phyloP scores from a whole-genome alignment of 1,140 invertebrate genomes.

The Carposina sasakii region DNA sequence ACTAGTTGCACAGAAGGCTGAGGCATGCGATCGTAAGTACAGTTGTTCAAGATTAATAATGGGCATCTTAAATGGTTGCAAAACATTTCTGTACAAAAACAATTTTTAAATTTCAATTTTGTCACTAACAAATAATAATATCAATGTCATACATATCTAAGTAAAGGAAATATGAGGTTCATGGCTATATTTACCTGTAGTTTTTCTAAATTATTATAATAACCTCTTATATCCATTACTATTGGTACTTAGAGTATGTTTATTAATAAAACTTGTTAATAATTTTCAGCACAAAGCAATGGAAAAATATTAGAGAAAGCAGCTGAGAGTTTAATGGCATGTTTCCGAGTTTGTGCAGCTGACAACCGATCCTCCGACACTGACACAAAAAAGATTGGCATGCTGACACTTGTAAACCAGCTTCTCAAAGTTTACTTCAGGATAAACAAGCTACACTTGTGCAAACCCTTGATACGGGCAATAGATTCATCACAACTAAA shows the following conservation, averaged over 20 bases:
- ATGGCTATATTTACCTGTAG: too few relatives aligned
- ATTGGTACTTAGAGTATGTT: background rate
- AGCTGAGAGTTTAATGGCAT: conserved; percentile 93
- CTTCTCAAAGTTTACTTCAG: conserved; percentile 98
- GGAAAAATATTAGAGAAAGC: conserved; percentile 89
- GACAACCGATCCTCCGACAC: conserved; percentile 90
- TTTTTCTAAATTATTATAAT: too few relatives aligned
- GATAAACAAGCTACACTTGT: conserved; percentile 97
- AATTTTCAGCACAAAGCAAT: conserved; percentile 55
- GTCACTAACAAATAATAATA: too few relatives aligned
- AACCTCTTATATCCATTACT: background rate
- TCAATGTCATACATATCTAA: too few relatives aligned
- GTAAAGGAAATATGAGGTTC: too few relatives aligned
- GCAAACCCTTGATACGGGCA: conserved; percentile 96
- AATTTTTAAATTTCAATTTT: too few relatives aligned
- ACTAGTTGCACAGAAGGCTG: conserved; percentile 86
- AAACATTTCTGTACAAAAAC: too few relatives aligned
- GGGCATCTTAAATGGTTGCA: too few relatives aligned
- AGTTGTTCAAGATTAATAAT: too few relatives aligned
- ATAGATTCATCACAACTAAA: conserved; percentile 94
- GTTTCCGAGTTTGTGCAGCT: conserved; percentile 96
- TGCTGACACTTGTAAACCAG: conserved; percentile 97
- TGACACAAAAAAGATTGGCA: conserved; percentile 95
- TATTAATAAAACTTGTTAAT: conserved; percentile 5
- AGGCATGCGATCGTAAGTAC: conserved; percentile 71